These are phyloP conservation scores for Radopholus similis DNA, from an alignment of 1,140 invertebrate genomes.

Conservation along the genomic window DNA sequence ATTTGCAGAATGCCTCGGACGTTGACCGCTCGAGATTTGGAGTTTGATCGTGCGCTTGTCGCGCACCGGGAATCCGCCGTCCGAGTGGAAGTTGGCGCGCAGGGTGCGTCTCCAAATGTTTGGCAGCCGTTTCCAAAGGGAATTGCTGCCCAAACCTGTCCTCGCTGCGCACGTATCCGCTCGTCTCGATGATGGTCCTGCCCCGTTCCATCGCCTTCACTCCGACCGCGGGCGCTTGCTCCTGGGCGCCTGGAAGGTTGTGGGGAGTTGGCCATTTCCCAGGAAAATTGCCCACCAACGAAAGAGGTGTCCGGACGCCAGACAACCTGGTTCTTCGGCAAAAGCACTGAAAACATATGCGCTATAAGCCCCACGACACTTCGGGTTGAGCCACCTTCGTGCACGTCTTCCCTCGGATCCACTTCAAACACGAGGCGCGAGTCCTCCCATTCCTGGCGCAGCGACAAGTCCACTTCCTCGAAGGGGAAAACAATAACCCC, in stretches of 20 bases:
- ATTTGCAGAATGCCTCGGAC: background rate
- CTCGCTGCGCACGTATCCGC: conserved; percentile 22
- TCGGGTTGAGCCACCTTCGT: conserved; percentile 29
- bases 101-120: conserved; percentile 1
- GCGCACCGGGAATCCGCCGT: background rate
- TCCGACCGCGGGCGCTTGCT: background rate
- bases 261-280: background rate
- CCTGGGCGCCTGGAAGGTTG: conserved; percentile 4
- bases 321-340: conserved; percentile 43
- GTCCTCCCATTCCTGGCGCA: conserved; percentile 57
- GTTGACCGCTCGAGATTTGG: background rate
- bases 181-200: conserved; percentile 24
- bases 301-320: conserved; percentile 59
- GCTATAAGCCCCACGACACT: background rate
- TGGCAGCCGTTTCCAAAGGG: background rate
- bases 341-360: background rate
- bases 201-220: background rate
- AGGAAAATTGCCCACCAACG: conserved; percentile 1
- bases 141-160: conserved; percentile 17
- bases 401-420: conserved; percentile 45
- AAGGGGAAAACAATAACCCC: conserved; percentile 13
- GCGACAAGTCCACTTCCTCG: conserved; percentile 52
- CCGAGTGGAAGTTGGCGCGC: conserved; percentile 7
- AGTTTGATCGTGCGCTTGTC: conserved; percentile 5
- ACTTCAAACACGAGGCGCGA: conserved; percentile 52